Evolutionary conservation across 2,113 vertebrate genomes (phyloP), one percentile per base, ranked within the genome.

Genomic region (Hypomesus transpacificus): DNA sequence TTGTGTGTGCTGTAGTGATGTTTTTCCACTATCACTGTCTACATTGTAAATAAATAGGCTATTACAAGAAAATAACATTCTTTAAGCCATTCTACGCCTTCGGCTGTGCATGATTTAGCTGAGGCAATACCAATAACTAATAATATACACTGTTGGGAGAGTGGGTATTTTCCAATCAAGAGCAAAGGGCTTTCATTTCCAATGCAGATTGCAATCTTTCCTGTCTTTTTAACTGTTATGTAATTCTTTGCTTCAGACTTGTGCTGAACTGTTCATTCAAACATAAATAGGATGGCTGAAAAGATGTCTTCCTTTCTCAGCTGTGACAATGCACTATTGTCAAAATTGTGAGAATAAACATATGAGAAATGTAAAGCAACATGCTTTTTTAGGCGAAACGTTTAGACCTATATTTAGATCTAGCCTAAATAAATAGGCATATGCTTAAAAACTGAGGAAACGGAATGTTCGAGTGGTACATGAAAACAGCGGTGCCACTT

Each of bases 61-160:
- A 71, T 75, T 79, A 71, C 77, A 68, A 78, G 66, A 71, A 66
- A 79, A 64, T 69, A 58, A 74, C 78, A n/a, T 22, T 16, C 57
- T 57, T 66, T 66, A 65, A 0, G 22, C 13, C 13, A 60, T 60
- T 60, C 11, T 24, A 26, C 14, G 58, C 58, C 21, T 22, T 22
- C 17, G 26, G 60, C 60, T 62, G 16, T 16, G 52, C 28, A 24
- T 31, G 28, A 17, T 7, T 80, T 79, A 71, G 14, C n/a, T 58
- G 17, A 31, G 74, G 78, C 80, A 80, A 85, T 82, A 81, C 86
- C 86, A 84, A 81, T 79, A 85, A 79, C 82, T 80, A 84, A 11
- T 56, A 21, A 6, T 68, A 24, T 21, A 18, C 73, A 13, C 20
- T 3, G 66, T 57, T 72, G 77, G 73, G 75, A 75, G 76, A 77